These are phyloP conservation scores for Scylla paramamosain DNA, from an alignment of 1,140 invertebrate genomes.

Conservation along the genomic window DNA sequence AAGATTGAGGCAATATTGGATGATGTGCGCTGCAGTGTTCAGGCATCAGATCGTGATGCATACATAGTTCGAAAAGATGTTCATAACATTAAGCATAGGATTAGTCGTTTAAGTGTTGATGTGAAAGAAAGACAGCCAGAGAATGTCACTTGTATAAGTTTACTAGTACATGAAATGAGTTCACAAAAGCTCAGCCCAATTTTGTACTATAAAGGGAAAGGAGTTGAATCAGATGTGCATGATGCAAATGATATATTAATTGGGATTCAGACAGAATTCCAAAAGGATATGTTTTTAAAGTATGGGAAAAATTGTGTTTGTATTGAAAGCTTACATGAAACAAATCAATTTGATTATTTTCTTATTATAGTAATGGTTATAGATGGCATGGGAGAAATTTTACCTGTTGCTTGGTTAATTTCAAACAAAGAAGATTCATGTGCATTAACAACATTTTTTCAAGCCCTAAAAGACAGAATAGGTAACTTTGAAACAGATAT, in stretches of 20 bases:
- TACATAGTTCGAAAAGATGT: constrained; percentile 45
- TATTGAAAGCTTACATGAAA: constrained; percentile 35
- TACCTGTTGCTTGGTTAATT: constrained; percentile 37
- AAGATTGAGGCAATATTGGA: constrained; percentile 47
- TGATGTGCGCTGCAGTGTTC: constrained; percentile 5
- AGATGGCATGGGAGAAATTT: constrained; percentile 37
- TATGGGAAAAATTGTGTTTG: constrained; percentile 50
- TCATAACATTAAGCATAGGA: constrained; percentile 42
- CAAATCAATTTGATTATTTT: constrained; percentile 36
- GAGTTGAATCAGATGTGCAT: constrained; percentile 28
- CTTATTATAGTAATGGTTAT: constrained; percentile 47
- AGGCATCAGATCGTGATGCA: constrained; percentile 24
- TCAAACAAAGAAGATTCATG: constrained; percentile 44
- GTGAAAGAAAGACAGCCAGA: constrained; percentile 39
- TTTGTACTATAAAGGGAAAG: constrained; percentile 42
- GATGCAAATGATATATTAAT: constrained; percentile 29
- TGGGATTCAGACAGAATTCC: constrained; percentile 40
- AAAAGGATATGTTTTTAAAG: constrained; percentile 47
- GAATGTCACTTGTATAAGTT: not conserved
- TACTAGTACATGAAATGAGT: constrained; percentile 38
- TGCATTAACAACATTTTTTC: constrained; percentile 51
- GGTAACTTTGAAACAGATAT: constrained; percentile 36
- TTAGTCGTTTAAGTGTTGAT: constrained; percentile 16
- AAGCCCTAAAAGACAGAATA: constrained; percentile 28
- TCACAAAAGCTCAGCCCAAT: constrained; percentile 37